These are phyloP conservation scores for Pemphigus obesinymphae DNA, from an alignment of 1,140 invertebrate genomes.

Conservation along the genomic window DNA sequence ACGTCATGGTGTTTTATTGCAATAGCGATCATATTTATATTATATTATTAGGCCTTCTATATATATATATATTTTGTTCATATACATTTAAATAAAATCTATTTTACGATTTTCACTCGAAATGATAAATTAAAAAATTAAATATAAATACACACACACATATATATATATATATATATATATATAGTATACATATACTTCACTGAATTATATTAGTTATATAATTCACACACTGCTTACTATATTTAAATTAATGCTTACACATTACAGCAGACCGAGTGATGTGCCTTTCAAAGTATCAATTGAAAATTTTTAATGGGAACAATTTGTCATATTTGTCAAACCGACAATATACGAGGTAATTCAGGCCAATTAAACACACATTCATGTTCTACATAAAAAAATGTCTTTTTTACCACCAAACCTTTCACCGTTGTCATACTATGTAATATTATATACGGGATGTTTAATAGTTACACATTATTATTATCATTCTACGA, in stretches of 20 bases:
- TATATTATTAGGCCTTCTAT: not conserved
- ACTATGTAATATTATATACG: not conserved
- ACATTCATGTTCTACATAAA: not conserved
- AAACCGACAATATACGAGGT: slow-evolving; percentile 2
- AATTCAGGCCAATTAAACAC: slow-evolving; percentile 18
- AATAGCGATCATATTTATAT: not conserved
- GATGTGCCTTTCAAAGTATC: not conserved
- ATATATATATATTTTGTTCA: too few relatives aligned
- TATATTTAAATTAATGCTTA: not conserved
- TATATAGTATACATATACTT: too few relatives aligned
- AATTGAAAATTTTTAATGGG: not conserved
- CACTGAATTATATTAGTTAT: too few relatives aligned
- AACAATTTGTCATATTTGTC: slow-evolving; percentile 9
- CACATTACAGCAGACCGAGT: not conserved
- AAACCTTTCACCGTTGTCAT: not conserved
- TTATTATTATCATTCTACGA: not conserved
- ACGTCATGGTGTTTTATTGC: not conserved
- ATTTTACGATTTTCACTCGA: not conserved
- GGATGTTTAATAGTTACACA: slow-evolving; percentile 18
- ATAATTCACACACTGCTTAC: not conserved
- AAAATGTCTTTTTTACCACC: not conserved
- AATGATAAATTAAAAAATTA: not conserved
- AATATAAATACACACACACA: not conserved
- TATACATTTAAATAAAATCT: not conserved
- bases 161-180: too few relatives aligned